Conservation (phyloP, 2,888 invertebrate species). For the Mesorhabditis belari region DNA sequence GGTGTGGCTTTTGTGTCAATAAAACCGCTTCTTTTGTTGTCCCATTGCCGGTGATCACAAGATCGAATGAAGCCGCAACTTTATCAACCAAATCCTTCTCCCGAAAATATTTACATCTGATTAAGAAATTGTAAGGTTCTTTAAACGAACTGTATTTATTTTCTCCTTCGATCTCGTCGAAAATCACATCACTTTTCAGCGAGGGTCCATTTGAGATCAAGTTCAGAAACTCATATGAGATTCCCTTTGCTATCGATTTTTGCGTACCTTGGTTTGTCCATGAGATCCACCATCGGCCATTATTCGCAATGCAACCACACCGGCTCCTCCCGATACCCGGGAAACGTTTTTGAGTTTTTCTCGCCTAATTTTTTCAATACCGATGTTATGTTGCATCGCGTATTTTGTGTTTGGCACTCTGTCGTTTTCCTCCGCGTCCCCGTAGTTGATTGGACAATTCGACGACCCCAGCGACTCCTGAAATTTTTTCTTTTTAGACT, state of each 20-base stretch:
- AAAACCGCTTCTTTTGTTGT: too few relatives aligned
- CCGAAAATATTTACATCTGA: slow-evolving; percentile 10
- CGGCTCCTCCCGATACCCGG: slow-evolving; percentile 77
- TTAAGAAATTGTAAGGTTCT: background rate
- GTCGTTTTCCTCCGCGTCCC: slow-evolving; percentile 71
- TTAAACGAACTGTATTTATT: slow-evolving; percentile 18
- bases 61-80: slow-evolving; percentile 75
- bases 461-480: slow-evolving; percentile 72
- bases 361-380: slow-evolving; percentile 55
- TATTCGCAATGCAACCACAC: slow-evolving; percentile 79
- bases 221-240: background rate
- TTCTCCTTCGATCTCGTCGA: slow-evolving; percentile 69
- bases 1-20: slow-evolving; percentile 75
- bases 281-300: slow-evolving; percentile 58
- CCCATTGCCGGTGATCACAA: slow-evolving; percentile 72
- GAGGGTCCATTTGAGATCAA: background rate
- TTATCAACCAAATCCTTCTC: slow-evolving; percentile 69
- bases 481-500: background rate
- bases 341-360: too few relatives aligned
- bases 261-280: background rate
- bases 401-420: slow-evolving; percentile 63
- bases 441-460: slow-evolving; percentile 82
- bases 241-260: background rate
- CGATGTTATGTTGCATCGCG: slow-evolving; percentile 91
- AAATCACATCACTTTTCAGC: slow-evolving; percentile 72